Evolutionary conservation across 2,113 vertebrate species (phyloP).

Genomic region (Hystrix cristata): DNA sequence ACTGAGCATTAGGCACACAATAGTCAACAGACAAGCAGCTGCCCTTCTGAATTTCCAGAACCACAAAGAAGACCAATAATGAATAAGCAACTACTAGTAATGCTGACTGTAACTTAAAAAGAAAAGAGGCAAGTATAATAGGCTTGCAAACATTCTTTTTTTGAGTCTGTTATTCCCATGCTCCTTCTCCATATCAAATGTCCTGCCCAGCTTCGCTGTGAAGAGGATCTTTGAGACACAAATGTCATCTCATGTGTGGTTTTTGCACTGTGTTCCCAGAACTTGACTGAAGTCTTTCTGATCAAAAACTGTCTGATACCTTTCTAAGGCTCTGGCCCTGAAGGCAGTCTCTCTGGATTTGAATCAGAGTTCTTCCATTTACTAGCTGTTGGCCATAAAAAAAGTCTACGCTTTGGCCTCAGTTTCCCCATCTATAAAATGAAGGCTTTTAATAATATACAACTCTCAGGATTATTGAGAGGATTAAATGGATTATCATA

Average conservation of each 20-base stretch:
- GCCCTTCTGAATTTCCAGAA: background rate
- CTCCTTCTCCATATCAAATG: background rate
- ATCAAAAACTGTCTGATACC: background rate
- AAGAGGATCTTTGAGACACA: background rate
- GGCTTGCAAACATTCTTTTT: background rate
- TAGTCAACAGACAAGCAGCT: background rate
- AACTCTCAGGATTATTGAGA: background rate
- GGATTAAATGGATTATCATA: background rate
- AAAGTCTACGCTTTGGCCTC: constrained; percentile 22
- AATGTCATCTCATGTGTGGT: background rate
- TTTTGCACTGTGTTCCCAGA: background rate
- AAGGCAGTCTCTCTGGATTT: background rate
- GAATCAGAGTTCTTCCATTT: background rate
- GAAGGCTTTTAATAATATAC: background rate
- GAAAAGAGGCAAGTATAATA: background rate
- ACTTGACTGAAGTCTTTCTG: background rate
- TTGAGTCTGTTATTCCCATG: background rate
- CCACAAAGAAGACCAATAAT: background rate
- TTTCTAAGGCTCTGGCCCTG: background rate
- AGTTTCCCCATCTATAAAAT: constrained; percentile 39
- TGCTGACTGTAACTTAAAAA: background rate
- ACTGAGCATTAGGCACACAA: background rate
- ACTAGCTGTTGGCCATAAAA: background rate
- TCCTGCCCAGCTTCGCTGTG: background rate
- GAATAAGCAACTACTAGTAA: constrained; percentile 2